phyloP scores from a whole-genome alignment of 64 coral and sea anemone species.

The Dendrophyllia cribrosa region DNA sequence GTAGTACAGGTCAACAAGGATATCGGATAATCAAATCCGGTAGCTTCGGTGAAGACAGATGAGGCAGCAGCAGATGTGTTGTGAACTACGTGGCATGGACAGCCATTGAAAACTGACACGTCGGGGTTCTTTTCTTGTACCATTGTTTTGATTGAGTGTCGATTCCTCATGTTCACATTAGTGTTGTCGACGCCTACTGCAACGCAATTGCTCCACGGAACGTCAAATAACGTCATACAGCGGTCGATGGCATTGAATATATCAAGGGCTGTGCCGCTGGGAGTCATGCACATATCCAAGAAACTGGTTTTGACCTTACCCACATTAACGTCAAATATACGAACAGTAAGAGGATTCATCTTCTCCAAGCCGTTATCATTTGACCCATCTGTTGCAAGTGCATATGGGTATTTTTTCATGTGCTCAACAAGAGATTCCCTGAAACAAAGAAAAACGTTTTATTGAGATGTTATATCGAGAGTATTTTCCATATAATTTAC shows the following conservation, averaged over 20 bases:
- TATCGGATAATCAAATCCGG: constrained; percentile 45
- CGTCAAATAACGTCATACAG: constrained; percentile 43
- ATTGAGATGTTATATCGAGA: constrained; percentile 10
- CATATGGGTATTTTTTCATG: constrained; percentile 63
- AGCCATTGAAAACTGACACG: neutral
- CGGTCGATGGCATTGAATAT: constrained; percentile 58
- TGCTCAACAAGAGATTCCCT: constrained; percentile 24
- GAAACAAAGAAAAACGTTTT: constrained; percentile 38
- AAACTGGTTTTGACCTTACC: constrained; percentile 43
- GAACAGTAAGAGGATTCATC: constrained; percentile 70
- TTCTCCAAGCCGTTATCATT: constrained; percentile 75
- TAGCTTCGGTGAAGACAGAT: neutral
- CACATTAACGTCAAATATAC: constrained; percentile 55
- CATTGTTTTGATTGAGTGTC: constrained; percentile 59
- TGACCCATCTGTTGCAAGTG: constrained; percentile 61
- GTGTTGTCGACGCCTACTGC: constrained; percentile 72
- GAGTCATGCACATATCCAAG: constrained; percentile 63
- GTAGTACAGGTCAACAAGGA: constrained; percentile 45
- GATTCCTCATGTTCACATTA: constrained; percentile 58
- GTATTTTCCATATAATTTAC: constrained; percentile 18
- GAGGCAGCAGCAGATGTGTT: neutral
- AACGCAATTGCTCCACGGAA: constrained; percentile 61
- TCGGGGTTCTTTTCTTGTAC: no score
- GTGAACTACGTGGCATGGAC: neutral
- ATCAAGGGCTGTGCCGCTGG: constrained; percentile 53